phyloP scores from a whole-genome alignment of 2,113 vertebrate species.

The Pomatostomus ruficeps region DNA sequence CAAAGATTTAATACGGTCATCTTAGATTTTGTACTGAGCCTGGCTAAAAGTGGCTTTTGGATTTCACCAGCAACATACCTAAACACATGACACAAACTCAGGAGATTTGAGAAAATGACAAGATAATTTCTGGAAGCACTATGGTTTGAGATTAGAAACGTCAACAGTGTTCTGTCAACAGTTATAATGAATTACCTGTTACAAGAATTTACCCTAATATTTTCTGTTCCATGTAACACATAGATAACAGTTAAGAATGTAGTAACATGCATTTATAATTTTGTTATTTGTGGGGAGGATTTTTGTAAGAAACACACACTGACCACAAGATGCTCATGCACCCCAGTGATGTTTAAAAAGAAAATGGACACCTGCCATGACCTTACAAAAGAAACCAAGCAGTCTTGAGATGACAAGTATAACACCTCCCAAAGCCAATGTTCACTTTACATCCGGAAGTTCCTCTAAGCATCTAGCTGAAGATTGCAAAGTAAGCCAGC shows the following conservation, averaged over 20 bases:
- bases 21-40: neutral
- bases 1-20: neutral
- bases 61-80: neutral
- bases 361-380: accelerated
- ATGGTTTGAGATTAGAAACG: neutral
- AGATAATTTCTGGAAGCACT: neutral
- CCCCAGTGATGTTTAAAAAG: neutral
- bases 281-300: neutral
- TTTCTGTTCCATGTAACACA: neutral
- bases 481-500: accelerated
- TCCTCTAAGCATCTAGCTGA: neutral
- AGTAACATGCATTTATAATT: neutral
- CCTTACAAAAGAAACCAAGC: neutral
- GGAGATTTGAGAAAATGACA: neutral
- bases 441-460: neutral
- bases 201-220: neutral
- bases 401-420: neutral
- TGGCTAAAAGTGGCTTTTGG: neutral
- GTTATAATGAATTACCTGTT: neutral
- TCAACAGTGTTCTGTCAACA: neutral
- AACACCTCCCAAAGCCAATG: neutral
- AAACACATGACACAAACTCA: neutral
- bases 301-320: neutral
- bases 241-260: neutral
- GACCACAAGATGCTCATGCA: neutral